phyloP scores from a whole-genome alignment of 2,888 invertebrate genomes.

The Calliopum simillimum region DNA sequence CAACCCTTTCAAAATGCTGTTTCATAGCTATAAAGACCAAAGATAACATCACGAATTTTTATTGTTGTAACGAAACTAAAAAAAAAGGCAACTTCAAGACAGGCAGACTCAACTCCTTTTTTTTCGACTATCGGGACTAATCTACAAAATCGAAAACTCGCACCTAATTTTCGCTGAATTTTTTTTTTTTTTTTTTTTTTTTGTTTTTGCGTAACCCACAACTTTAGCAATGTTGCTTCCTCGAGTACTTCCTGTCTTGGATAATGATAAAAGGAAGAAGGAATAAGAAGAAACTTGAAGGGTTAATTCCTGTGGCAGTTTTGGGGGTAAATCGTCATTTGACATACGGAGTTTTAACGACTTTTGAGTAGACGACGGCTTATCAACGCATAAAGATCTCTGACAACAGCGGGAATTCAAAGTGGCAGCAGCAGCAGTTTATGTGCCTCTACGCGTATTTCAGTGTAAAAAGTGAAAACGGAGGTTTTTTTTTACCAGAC shows the following conservation, averaged over 20 bases:
- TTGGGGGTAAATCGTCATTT: constrained; percentile 17
- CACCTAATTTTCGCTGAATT: constrained; percentile 55
- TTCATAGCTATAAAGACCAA: too few relatives aligned
- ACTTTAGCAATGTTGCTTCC: not conserved
- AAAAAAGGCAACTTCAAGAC: constrained; percentile 30
- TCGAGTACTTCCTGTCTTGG: constrained; percentile 29
- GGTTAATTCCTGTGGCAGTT: not conserved
- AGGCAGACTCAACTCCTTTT: constrained; percentile 7
- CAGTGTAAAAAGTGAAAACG: constrained; percentile 6
- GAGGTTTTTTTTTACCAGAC: not conserved
- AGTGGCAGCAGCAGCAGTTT: too few relatives aligned
- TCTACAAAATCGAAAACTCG: constrained; percentile 58
- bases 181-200: not conserved
- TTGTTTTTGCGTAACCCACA: constrained; percentile 15
- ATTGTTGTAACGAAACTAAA: too few relatives aligned
- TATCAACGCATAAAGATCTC: not conserved
- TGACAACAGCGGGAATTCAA: not conserved
- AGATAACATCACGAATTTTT: too few relatives aligned
- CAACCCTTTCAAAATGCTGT: not conserved
- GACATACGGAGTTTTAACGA: constrained; percentile 4
- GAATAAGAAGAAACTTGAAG: not conserved
- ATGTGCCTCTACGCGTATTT: too few relatives aligned
- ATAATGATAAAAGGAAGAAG: constrained; percentile 1
- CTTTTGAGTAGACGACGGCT: not conserved
- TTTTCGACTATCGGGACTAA: constrained; percentile 44